These are phyloP conservation scores for Scophthalmus maximus DNA, from an alignment of 2,113 vertebrate genomes.

Conservation along the genomic window DNA sequence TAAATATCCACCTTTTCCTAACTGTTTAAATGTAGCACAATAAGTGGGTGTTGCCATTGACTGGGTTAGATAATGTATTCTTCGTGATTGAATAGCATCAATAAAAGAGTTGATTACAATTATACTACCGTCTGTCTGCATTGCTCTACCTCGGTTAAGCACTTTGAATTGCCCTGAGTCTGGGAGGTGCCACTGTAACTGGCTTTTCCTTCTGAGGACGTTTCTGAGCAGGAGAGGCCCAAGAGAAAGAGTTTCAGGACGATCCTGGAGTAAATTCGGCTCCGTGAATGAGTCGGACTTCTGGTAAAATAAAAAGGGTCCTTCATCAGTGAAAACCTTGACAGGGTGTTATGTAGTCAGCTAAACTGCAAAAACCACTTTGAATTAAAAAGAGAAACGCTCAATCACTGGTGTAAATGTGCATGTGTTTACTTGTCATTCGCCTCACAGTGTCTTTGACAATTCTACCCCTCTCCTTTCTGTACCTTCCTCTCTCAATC, in stretches of 20 bases:
- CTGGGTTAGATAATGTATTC: constrained; percentile 15
- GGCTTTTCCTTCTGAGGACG: too few species aligned
- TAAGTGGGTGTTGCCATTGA: constrained; percentile 3
- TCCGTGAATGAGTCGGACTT: background rate
- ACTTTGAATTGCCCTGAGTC: background rate
- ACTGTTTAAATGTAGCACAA: constrained; percentile 9
- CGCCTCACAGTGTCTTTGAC: constrained; percentile 44
- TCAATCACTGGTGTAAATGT: constrained; percentile 62
- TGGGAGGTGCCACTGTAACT: background rate
- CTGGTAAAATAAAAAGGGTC: too few species aligned
- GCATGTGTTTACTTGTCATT: constrained; percentile 73
- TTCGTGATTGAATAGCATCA: constrained; percentile 3
- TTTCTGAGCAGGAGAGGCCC: constrained; percentile 7
- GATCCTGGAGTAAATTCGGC: background rate
- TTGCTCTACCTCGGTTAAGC: background rate
- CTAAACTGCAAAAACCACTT: constrained; percentile 64
- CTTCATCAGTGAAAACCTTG: constrained; percentile 48
- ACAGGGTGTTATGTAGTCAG: constrained; percentile 68
- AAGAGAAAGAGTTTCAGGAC: background rate
- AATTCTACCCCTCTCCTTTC: constrained; percentile 36
- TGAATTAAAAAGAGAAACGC: constrained; percentile 59
- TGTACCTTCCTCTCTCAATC: constrained; percentile 65
- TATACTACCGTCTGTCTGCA: constrained; percentile 3
- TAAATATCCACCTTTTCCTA: constrained; percentile 17
- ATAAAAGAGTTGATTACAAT: constrained; percentile 16